phyloP scores from a whole-genome alignment of 2,797 vertebrate genomes.

The Hapalemur alaotrensis region DNA sequence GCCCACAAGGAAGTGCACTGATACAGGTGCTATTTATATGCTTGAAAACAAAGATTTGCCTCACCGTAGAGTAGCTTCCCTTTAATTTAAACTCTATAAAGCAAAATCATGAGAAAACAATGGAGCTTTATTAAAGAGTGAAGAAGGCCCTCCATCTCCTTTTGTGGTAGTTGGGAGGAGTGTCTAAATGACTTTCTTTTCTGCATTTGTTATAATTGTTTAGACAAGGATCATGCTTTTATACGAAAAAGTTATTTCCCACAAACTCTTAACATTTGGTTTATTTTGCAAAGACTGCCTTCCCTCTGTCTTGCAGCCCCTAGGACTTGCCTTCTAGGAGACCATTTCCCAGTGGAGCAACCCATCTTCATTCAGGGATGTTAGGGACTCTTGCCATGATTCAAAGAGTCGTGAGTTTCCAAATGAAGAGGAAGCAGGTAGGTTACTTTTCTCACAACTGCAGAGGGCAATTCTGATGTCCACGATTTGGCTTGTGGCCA shows the following conservation, averaged over 20 bases:
- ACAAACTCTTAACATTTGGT: constrained; percentile 21
- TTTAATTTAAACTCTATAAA: constrained; percentile 78
- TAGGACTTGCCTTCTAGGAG: not conserved
- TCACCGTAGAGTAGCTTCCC: constrained; percentile 46
- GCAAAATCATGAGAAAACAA: constrained; percentile 69
- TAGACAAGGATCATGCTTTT: constrained; percentile 35
- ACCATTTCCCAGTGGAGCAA: not conserved
- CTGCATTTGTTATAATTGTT: constrained; percentile 55
- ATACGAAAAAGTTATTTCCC: constrained; percentile 53
- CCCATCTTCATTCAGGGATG: not conserved
- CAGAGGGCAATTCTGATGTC: not conserved
- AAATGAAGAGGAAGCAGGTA: not conserved
- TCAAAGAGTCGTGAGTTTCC: not conserved
- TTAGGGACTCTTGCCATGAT: not conserved
- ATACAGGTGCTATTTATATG: constrained; percentile 48
- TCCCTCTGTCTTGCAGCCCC: not conserved
- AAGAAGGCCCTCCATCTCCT: constrained; percentile 27
- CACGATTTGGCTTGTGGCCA: constrained; percentile 79
- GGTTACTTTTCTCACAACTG: not conserved
- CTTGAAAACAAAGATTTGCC: constrained; percentile 67
- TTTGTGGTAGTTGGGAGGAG: constrained; percentile 25
- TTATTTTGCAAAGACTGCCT: constrained; percentile 11
- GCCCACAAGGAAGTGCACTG: constrained; percentile 40
- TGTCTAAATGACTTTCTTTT: constrained; percentile 53
- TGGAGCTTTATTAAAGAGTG: constrained; percentile 67